Percentiles rank a stretch among this genome's conserved stretches.
phyloP scores from a whole-genome alignment of 2,113 vertebrate species.

The Ceuthmochares aereus region DNA sequence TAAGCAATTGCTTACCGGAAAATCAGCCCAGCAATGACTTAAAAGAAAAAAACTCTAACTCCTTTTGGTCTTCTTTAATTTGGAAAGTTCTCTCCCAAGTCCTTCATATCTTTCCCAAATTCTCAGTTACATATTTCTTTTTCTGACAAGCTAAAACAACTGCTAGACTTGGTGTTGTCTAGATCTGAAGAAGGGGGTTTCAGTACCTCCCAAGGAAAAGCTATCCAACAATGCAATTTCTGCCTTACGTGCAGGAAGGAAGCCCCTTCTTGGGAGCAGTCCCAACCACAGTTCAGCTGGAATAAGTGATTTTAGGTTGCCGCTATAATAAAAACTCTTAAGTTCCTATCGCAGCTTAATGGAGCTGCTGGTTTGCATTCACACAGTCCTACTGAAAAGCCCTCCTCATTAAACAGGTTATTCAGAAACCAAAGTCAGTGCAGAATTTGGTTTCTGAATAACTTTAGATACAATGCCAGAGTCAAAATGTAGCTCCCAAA shows the following conservation, averaged over 20 bases:
- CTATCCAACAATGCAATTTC: background rate
- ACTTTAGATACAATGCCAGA: background rate
- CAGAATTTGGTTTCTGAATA: background rate
- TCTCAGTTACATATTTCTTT: background rate
- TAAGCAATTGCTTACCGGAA: background rate
- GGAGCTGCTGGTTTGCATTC: background rate
- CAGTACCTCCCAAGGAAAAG: background rate
- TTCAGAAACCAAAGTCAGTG: background rate
- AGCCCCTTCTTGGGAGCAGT: background rate
- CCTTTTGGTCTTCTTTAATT: background rate
- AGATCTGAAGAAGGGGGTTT: background rate
- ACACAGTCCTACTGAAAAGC: background rate
- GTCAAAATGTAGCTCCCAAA: background rate
- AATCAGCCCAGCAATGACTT: background rate
- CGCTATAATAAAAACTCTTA: background rate
- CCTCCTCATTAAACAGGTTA: background rate
- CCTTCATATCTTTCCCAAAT: background rate
- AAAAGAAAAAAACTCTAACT: background rate
- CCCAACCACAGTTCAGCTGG: background rate
- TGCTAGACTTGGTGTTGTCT: background rate
- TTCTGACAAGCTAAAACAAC: background rate
- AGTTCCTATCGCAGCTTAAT: background rate
- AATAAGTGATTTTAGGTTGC: background rate
- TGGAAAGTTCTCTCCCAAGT: background rate
- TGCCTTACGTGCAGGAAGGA: rapidly evolving